Evolutionary conservation across 2,113 vertebrate genomes (phyloP), one percentile per base, ranked within the genome.

Genomic region (Bubo blakistoni): DNA sequence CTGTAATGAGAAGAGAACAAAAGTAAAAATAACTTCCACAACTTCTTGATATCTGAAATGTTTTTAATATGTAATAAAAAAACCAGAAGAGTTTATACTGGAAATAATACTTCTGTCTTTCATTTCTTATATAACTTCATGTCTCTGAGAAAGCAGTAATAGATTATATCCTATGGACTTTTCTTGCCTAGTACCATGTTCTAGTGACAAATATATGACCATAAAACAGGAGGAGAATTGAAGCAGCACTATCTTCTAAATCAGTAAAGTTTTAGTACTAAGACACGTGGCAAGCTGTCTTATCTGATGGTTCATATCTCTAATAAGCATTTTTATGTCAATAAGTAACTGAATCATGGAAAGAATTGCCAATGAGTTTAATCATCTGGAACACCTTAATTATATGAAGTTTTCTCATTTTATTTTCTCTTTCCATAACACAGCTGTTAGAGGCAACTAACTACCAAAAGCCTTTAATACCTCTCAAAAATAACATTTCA

Each of bases 261-360:
- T 96, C 94, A 73, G 81, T 67, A 24, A 57, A 84, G 55, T 72
- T 97, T 95, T 94, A 97, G 65, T 93, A 80, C 83, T 58, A 6
- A 94, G 88, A 42, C 97, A 96, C 88, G 86, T 97, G 95, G 93
- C 96, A 77, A 58, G 36, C 90, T 84, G 47, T 66, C 88, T 94
- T 96, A 97, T 94, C 95, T 92, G 73, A 86, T 88, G 78, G 54
- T 54, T 94, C 54, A 4, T 95, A 94, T 92, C 44, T 88, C 73
- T 97, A 85, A 96, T 95, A 95, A 93, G 80, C 69, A 90, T 94
- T 97, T 93, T 94, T 86, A 69, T 92, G 93, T 81, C 86, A 97
- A 55, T 94, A 94, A 96, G 88, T 97, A 96, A 96, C 86, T 92
- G 94, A 92, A 95, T 77, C 66, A 4, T 66, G 80, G 85, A 91